These are phyloP conservation scores for Thryonomys swinderianus DNA, from an alignment of 2,113 vertebrate species.

Conservation along the genomic window DNA sequence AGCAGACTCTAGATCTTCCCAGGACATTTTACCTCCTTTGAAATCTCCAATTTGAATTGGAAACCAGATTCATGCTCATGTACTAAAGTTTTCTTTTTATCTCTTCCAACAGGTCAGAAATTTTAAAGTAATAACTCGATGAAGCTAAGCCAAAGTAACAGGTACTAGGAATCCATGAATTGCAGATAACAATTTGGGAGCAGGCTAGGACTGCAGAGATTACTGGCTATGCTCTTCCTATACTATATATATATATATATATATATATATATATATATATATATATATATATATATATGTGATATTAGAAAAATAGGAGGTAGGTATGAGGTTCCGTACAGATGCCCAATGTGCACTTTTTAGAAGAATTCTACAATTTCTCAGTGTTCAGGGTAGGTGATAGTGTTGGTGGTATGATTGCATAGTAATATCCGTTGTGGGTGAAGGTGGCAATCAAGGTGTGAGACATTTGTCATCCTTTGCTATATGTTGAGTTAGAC, in stretches of 20 bases:
- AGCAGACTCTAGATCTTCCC: not conserved
- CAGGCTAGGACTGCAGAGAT: not conserved
- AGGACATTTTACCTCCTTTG: not conserved
- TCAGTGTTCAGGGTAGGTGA: conserved; percentile 16
- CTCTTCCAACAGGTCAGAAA: not conserved
- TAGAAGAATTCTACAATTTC: conserved; percentile 12
- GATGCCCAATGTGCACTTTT: not conserved
- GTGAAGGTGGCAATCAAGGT: not conserved
- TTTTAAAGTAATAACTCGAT: conserved; percentile 19
- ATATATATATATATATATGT: not conserved
- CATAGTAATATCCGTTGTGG: not conserved
- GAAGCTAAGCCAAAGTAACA: conserved; percentile 1
- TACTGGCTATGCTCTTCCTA: not conserved
- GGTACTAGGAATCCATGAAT: not conserved
- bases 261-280: no score
- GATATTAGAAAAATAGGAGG: not conserved
- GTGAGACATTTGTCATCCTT: not conserved
- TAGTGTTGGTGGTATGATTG: not conserved
- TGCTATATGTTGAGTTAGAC: conserved; percentile 19
- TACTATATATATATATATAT: not conserved
- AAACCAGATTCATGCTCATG: not conserved
- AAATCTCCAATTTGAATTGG: not conserved
- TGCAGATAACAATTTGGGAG: not conserved
- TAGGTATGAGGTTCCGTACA: not conserved
- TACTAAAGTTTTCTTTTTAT: not conserved